Percentiles rank a stretch among this genome's conserved stretches.
Evolutionary conservation across 2,888 invertebrate genomes (phyloP).

Genomic region (Nycteola revayana): DNA sequence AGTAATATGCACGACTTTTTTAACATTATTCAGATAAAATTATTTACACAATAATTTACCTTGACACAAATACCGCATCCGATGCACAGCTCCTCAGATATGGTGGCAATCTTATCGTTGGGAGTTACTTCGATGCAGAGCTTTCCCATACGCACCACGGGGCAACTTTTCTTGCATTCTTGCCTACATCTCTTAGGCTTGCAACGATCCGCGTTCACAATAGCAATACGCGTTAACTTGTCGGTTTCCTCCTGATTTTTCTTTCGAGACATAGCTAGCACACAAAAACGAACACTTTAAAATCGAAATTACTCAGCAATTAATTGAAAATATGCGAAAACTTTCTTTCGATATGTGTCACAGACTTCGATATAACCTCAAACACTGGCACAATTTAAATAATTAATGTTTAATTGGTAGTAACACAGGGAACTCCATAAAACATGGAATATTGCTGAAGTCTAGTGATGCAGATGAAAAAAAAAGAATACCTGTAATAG

Average conservation of each 20-base stretch:
- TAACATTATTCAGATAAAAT: slow-evolving; percentile 7
- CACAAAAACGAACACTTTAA: slow-evolving; percentile 28
- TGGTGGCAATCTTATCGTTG: slow-evolving; percentile 96
- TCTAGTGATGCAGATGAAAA: slow-evolving; percentile 17
- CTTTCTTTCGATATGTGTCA: slow-evolving; percentile 63
- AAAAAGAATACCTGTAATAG: slow-evolving; percentile 61
- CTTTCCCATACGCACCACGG: slow-evolving; percentile 99
- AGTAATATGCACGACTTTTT: too few species aligned
- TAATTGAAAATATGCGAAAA: slow-evolving; percentile 31
- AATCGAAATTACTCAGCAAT: slow-evolving; percentile 19
- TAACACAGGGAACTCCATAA: slow-evolving; percentile 12
- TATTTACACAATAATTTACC: slow-evolving; percentile 77
- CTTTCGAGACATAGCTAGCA: slow-evolving; percentile 79
- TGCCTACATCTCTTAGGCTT: slow-evolving; percentile 99
- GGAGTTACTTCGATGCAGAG: slow-evolving; percentile 98
- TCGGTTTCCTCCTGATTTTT: slow-evolving; percentile 91
- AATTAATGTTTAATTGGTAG: slow-evolving; percentile 19
- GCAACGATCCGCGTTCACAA: slow-evolving; percentile 98
- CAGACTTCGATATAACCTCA: slow-evolving; percentile 65
- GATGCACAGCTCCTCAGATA: slow-evolving; percentile 99
- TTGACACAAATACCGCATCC: slow-evolving; percentile 99
- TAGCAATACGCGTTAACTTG: slow-evolving; percentile 97
- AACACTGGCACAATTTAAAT: slow-evolving; percentile 39
- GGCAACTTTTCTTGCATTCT: slow-evolving; percentile 99
- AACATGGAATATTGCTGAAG: slow-evolving; percentile 9